These are phyloP conservation scores for Drusus annulatus DNA, from an alignment of 1,140 invertebrate species.

Conservation along the genomic window DNA sequence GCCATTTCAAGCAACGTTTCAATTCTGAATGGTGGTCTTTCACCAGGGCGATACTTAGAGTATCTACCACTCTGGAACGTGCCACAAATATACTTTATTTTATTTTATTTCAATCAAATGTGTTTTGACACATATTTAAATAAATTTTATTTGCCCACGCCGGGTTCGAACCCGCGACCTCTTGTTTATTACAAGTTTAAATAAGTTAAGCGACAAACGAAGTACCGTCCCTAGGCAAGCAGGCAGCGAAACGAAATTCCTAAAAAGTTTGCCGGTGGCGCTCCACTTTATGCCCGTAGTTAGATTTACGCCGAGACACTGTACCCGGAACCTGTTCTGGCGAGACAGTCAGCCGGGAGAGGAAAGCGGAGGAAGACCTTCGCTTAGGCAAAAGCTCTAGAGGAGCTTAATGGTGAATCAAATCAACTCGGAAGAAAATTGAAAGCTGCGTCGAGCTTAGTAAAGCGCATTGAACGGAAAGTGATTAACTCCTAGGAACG, in stretches of 20 bases:
- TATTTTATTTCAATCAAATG: too few species aligned
- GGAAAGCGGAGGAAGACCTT: background rate
- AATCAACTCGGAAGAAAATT: constrained; percentile 13
- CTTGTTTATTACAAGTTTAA: too few species aligned
- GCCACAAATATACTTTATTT: too few species aligned
- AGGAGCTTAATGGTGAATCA: constrained; percentile 11
- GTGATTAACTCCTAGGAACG: background rate
- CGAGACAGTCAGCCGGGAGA: background rate
- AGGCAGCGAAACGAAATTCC: background rate
- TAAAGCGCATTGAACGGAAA: background rate
- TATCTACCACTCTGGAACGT: too few species aligned
- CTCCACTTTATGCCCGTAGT: background rate
- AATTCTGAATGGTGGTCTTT: too few species aligned
- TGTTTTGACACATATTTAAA: too few species aligned
- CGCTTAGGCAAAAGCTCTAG: background rate
- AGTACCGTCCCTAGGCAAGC: background rate
- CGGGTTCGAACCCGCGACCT: too few species aligned
- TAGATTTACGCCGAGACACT: constrained; percentile 6
- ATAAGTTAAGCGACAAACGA: background rate
- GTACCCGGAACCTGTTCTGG: background rate
- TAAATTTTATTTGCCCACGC: too few species aligned
- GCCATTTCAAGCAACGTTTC: too few species aligned
- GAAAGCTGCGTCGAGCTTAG: constrained; percentile 7
- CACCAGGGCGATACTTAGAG: too few species aligned
- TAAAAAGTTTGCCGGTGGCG: background rate